Conservation (phyloP, 2,797 vertebrate genomes). For the Takifugu ocellatus region DNA sequence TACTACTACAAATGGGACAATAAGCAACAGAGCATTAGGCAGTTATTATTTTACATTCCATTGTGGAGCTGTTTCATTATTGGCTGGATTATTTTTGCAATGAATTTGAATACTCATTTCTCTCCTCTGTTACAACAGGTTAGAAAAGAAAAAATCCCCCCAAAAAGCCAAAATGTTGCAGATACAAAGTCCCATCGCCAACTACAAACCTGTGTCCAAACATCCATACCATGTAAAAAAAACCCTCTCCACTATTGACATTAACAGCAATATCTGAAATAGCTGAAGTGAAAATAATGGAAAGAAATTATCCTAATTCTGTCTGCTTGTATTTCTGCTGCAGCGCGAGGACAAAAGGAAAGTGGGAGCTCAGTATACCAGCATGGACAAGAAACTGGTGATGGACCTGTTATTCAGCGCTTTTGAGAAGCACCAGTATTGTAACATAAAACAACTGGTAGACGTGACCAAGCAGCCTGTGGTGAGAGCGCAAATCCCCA, state of each 20-base stretch:
- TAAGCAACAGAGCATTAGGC: too few species aligned
- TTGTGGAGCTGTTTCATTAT: too few species aligned
- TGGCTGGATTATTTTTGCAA: too few species aligned
- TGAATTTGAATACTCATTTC: too few species aligned
- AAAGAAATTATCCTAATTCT: too few species aligned
- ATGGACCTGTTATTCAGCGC: conserved; percentile 98
- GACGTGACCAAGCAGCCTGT: conserved; percentile 98
- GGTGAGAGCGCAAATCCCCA: conserved; percentile 74
- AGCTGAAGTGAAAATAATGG: too few species aligned
- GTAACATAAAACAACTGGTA: conserved; percentile 98
- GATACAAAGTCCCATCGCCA: conserved; percentile 86
- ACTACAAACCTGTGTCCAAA: conserved; percentile 95
- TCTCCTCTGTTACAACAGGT: conserved; percentile 61
- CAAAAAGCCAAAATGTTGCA: conserved; percentile 90
- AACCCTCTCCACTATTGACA: too few species aligned
- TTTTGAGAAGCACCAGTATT: conserved; percentile 98
- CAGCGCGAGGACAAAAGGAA: conserved; percentile 92
- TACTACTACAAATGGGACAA: too few species aligned
- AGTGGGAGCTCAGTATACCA: conserved; percentile 94
- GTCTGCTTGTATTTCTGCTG: conserved; percentile 3
- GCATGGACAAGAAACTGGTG: conserved; percentile 93
- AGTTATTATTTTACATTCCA: too few species aligned
- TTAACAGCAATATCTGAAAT: too few species aligned
- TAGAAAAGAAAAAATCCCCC: conserved; percentile 94
- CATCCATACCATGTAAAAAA: conserved; percentile 89